Evolutionary conservation across 2,797 vertebrate genomes (phyloP).

Genomic region (Bucorvus abyssinicus): DNA sequence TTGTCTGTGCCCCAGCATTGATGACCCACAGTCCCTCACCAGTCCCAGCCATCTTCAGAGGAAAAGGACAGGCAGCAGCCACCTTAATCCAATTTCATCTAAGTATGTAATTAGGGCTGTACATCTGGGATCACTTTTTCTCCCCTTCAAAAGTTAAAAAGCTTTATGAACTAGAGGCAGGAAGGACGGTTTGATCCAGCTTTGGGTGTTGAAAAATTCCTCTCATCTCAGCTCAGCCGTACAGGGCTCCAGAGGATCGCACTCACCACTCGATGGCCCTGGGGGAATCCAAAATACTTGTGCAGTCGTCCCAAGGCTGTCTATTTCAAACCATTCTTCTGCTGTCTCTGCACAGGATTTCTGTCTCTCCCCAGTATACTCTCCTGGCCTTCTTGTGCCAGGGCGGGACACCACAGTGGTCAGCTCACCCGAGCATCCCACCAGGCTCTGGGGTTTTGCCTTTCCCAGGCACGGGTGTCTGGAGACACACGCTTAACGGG

Average conservation of each 20-base stretch:
- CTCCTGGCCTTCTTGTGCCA: neutral
- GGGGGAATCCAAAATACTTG: slow-evolving; percentile 18
- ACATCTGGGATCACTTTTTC: slow-evolving; percentile 69
- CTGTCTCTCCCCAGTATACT: neutral
- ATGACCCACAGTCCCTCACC: neutral
- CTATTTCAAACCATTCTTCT: neutral
- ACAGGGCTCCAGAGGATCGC: slow-evolving; percentile 36
- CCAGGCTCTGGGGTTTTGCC: neutral
- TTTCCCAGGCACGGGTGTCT: neutral
- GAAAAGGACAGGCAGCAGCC: slow-evolving; percentile 48
- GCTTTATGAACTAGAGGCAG: slow-evolving; percentile 59
- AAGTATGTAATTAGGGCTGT: slow-evolving; percentile 68
- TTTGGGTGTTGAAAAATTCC: slow-evolving; percentile 64
- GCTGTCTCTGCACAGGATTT: neutral
- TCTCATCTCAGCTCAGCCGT: slow-evolving; percentile 47
- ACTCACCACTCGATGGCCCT: slow-evolving; percentile 17
- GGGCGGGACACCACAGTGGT: neutral
- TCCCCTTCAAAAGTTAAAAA: slow-evolving; percentile 60
- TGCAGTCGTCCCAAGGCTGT: neutral
- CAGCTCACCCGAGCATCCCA: neutral
- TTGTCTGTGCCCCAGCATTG: neutral
- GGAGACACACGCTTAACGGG: neutral
- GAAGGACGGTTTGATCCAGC: slow-evolving; percentile 56
- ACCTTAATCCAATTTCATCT: slow-evolving; percentile 67
- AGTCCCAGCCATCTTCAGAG: slow-evolving; percentile 30